Conservation (phyloP, 2,797 vertebrate genomes). For the Phyllotis vaccarum region DNA sequence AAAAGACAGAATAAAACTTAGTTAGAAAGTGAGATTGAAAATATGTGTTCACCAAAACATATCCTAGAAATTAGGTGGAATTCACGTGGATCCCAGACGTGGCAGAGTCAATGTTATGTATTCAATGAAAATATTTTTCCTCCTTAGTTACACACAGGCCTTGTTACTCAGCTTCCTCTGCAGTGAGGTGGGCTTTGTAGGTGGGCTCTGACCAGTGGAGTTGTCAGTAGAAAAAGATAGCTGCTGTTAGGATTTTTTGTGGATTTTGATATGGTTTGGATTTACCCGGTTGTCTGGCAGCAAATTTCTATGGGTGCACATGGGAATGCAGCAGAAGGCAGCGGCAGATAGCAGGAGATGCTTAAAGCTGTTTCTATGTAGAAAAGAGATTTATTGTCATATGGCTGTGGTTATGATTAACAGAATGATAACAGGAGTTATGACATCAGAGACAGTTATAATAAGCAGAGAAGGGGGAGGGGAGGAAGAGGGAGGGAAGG, state of each 20-base stretch:
- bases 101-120: neutral
- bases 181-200: neutral
- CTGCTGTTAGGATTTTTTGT: neutral
- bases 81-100: neutral
- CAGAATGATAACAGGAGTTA: too few relatives aligned
- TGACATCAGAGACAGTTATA: too few relatives aligned
- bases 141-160: neutral
- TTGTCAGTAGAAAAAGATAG: neutral
- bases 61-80: neutral
- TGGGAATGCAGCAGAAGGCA: too few relatives aligned
- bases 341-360: too few relatives aligned
- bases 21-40: constrained; percentile 71
- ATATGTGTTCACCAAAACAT: neutral
- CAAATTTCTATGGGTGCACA: too few relatives aligned
- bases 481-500: too few relatives aligned
- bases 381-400: too few relatives aligned
- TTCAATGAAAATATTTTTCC: constrained; percentile 28
- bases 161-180: neutral
- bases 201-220: neutral
- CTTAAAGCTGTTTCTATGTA: too few relatives aligned
- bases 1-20: constrained; percentile 65
- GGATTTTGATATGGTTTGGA: too few relatives aligned
- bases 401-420: too few relatives aligned
- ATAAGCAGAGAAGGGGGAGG: too few relatives aligned
- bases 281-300: too few relatives aligned